A percentile compares a stretch with the other conserved stretches of the same genome.
These are phyloP conservation scores for Paguma larvata DNA, from an alignment of 2,797 vertebrate species.

Conservation along the genomic window DNA sequence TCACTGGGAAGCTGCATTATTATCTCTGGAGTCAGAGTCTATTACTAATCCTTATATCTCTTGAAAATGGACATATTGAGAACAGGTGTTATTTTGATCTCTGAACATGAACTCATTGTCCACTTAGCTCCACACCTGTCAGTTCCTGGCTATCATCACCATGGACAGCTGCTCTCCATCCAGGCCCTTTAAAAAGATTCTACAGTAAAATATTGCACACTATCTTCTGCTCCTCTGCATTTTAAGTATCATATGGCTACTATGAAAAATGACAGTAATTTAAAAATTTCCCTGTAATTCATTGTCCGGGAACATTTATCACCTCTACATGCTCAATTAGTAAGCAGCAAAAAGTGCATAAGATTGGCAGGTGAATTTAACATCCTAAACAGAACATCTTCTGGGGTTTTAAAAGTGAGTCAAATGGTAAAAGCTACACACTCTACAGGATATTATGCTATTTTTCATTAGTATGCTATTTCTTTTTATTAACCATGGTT, in stretches of 20 bases:
- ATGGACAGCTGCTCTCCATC: background rate
- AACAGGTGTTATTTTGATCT: slow-evolving; percentile 28
- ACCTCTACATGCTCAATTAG: background rate
- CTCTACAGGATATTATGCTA: background rate
- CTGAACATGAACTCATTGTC: background rate
- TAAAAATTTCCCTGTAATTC: background rate
- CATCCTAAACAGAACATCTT: background rate
- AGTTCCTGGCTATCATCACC: slow-evolving; percentile 12
- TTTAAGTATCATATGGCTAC: background rate
- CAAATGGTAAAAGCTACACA: slow-evolving; percentile 25
- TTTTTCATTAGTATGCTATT: slow-evolving; percentile 13
- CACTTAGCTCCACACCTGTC: background rate
- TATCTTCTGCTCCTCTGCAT: background rate
- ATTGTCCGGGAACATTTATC: slow-evolving; percentile 6
- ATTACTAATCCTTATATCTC: background rate
- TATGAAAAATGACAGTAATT: background rate
- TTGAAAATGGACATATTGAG: background rate
- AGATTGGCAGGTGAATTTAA: slow-evolving; percentile 62
- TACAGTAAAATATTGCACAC: background rate
- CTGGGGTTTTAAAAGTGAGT: background rate
- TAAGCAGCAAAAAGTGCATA: background rate
- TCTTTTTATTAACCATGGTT: slow-evolving; percentile 6
- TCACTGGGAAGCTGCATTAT: background rate
- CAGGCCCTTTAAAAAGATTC: background rate
- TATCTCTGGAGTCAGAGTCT: background rate